phyloP scores from a whole-genome alignment of 2,113 vertebrate species.

The Saguinus imperator region DNA sequence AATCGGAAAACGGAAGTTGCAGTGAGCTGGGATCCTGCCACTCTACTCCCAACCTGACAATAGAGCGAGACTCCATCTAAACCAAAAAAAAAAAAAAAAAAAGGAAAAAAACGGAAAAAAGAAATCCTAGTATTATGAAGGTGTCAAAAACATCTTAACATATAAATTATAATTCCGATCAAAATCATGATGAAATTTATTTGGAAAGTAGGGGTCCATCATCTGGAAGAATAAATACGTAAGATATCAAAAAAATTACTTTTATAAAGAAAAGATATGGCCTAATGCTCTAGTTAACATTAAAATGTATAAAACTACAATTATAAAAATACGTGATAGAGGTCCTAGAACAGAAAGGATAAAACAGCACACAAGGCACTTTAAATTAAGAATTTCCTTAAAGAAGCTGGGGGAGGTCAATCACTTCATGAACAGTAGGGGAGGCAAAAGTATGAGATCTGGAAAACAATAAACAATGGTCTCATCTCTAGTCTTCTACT shows the following conservation, averaged over 20 bases:
- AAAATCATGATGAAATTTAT: neutral
- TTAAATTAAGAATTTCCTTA: neutral
- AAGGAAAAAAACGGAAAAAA: too few relatives aligned
- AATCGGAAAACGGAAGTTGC: too few relatives aligned
- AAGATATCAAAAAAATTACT: neutral
- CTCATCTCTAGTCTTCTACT: neutral
- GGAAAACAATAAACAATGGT: neutral
- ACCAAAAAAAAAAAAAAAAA: too few relatives aligned
- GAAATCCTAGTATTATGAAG: neutral
- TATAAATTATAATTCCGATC: neutral
- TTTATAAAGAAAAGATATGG: neutral
- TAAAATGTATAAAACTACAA: slow-evolving; percentile 25
- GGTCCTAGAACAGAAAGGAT: neutral
- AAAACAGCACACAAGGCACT: neutral
- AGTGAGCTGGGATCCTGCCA: too few relatives aligned
- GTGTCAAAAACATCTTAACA: neutral
- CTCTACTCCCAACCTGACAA: too few relatives aligned
- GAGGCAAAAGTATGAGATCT: neutral
- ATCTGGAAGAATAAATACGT: neutral
- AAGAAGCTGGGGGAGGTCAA: neutral
- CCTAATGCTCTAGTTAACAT: neutral
- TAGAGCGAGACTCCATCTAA: too few relatives aligned
- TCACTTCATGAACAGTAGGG: neutral
- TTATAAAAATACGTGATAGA: neutral
- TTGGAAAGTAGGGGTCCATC: neutral